Evolutionary conservation across 1,140 invertebrate genomes (phyloP), one percentile per base, ranked within the genome.

Genomic region (Lutraria rhynchaena): DNA sequence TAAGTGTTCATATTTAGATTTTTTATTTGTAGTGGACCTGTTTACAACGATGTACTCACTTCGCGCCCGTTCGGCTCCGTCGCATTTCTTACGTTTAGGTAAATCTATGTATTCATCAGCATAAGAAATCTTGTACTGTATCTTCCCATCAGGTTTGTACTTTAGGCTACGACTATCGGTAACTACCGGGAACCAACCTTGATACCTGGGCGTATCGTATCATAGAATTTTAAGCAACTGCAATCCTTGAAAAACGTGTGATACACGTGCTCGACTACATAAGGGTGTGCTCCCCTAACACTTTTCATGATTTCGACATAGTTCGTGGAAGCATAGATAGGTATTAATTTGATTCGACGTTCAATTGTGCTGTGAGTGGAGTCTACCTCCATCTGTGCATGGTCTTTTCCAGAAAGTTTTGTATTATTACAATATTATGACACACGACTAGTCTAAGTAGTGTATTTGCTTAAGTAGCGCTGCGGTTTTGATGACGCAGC

Each of bases 401-500:
- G 69, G 17, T 33, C 29, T 24, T 19, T 57, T 71, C 69, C 17
- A 65, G 33, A 44, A 55, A 55, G 29, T 71, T 71, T 57, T 71
- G 69, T 2, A n/a, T 71, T 53, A 55, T 71, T 71, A 31, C 31
- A 55, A 55, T 57, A 46, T 35, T 24, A 69, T 13, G 46, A 46
- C 49, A 46, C 49, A 46, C 49, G 49, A 24, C n/a, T 22, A 57
- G 53, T 15, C 55, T 24, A 15, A 24, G 35, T 51, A 69, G 24
- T 22, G 51, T 37, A 71, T 71, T 71, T 55, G 69, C 17, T 29
- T 55, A 35, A 29, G 33, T 44, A 53, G 1, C 17, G 51, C 55
- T 71, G n/a, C 69, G 53, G 46, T 55, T 71, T 33, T 71, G 69
- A 71, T 71, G 65, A 9, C 74, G 41, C 60, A 77, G 13, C 74